A percentile compares a stretch with the other conserved stretches of the same genome.
Conservation (phyloP, 2,888 invertebrate species). For the Choreutis nemorana region DNA sequence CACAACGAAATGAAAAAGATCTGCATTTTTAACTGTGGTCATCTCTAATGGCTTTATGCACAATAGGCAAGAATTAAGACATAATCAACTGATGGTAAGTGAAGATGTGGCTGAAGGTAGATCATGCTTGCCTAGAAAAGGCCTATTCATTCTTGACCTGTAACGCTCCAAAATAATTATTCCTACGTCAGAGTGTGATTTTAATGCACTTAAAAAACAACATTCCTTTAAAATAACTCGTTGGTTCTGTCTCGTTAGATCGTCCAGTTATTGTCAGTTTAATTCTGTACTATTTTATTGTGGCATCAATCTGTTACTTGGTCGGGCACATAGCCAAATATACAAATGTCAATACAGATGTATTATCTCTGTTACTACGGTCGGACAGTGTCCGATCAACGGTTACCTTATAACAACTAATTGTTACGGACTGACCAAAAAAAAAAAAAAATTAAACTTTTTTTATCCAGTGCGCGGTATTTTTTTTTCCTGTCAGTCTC, state of each 20-base stretch:
- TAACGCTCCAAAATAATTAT: too few species aligned
- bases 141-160: constrained; percentile 6
- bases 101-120: constrained; percentile 3
- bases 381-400: constrained; percentile 18
- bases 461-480: too few species aligned
- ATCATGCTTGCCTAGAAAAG: constrained; percentile 7
- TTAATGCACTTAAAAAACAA: too few species aligned
- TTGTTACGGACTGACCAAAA: too few species aligned
- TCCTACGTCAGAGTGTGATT: too few species aligned
- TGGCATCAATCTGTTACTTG: constrained; percentile 37
- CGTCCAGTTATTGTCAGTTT: constrained; percentile 38
- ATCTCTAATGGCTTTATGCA: too few species aligned
- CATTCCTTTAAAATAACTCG: too few species aligned
- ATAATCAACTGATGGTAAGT: constrained; percentile 7
- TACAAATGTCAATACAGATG: constrained; percentile 59
- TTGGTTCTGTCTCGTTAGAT: constrained; percentile 30
- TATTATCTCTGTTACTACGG: constrained; percentile 42
- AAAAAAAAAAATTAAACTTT: too few species aligned
- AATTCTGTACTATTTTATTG: constrained; percentile 48
- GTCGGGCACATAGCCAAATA: constrained; percentile 43
- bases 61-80: too few species aligned
- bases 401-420: constrained; percentile 7
- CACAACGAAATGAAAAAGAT: too few species aligned
- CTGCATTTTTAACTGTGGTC: too few species aligned
- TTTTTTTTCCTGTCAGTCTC: constrained; percentile 8